A percentile compares a stretch with the other conserved stretches of the same genome.
Evolutionary conservation across 2,888 invertebrate species (phyloP).

Genomic region (Epiblema foenella): DNA sequence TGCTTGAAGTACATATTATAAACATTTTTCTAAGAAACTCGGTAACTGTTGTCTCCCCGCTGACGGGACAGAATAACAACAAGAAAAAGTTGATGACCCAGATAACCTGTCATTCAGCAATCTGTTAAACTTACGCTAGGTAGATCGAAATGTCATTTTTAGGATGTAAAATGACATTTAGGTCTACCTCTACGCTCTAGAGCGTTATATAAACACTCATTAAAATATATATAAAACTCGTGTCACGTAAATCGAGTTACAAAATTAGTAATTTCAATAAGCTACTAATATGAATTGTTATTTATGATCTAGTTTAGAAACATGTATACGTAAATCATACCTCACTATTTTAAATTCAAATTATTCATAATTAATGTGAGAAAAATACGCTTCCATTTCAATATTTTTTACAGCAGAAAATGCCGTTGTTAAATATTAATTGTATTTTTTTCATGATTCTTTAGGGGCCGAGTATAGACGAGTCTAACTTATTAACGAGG

Average conservation of each 20-base stretch:
- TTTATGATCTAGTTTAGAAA: conserved; percentile 60
- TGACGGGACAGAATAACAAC: too few species aligned
- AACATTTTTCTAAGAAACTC: too few species aligned
- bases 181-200: too few species aligned
- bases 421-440: conserved; percentile 24
- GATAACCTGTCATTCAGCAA: too few species aligned
- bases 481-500: not conserved
- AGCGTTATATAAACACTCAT: too few species aligned
- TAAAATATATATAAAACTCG: too few species aligned
- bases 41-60: too few species aligned
- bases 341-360: conserved; percentile 79
- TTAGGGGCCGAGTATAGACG: not conserved
- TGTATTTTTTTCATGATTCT: not conserved
- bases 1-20: too few species aligned
- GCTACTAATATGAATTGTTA: conserved; percentile 26
- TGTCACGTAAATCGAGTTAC: not conserved
- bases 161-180: too few species aligned
- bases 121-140: too few species aligned
- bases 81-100: too few species aligned
- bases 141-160: too few species aligned
- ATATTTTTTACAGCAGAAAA: conserved; percentile 43
- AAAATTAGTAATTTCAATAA: not conserved
- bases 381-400: conserved; percentile 38
- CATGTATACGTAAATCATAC: conserved; percentile 88
- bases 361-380: conserved; percentile 44